Conservation (phyloP, 2,888 invertebrate genomes). For the Hesperia comma region DNA sequence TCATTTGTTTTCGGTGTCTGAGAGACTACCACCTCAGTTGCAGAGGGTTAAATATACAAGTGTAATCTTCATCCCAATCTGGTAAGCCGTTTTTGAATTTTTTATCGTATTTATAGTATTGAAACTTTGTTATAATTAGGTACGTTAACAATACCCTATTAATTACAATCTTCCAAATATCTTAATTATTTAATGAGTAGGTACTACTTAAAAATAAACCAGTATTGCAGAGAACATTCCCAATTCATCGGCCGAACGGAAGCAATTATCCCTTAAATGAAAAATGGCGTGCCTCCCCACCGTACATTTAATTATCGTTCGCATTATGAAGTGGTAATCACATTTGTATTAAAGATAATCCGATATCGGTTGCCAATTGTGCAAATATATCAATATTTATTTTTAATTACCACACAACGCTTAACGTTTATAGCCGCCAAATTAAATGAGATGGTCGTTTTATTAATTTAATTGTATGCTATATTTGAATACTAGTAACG, state of each 20-base stretch:
- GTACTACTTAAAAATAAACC: conserved; percentile 9
- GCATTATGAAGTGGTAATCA: conserved; percentile 53
- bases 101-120: no score
- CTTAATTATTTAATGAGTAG: no score
- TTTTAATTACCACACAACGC: conserved; percentile 49
- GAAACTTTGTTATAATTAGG: no score
- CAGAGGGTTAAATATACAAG: no score
- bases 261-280: conserved; percentile 44
- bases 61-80: no score
- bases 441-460: conserved; percentile 27
- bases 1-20: no score
- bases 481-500: conserved; percentile 5
- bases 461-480: conserved; percentile 1
- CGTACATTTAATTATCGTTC: conserved; percentile 51
- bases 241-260: conserved; percentile 30
- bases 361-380: conserved; percentile 50
- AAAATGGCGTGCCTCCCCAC: conserved; percentile 41
- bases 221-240: conserved; percentile 21
- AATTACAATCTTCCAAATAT: no score
- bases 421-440: conserved; percentile 24
- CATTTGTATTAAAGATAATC: conserved; percentile 56
- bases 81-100: no score
- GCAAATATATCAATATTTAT: conserved; percentile 50
- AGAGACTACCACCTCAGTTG: no score
- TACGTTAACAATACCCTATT: no score